These are phyloP conservation scores for Astropecten irregularis DNA, from an alignment of 53 echinoderm and acorn worm species.

Conservation along the genomic window DNA sequence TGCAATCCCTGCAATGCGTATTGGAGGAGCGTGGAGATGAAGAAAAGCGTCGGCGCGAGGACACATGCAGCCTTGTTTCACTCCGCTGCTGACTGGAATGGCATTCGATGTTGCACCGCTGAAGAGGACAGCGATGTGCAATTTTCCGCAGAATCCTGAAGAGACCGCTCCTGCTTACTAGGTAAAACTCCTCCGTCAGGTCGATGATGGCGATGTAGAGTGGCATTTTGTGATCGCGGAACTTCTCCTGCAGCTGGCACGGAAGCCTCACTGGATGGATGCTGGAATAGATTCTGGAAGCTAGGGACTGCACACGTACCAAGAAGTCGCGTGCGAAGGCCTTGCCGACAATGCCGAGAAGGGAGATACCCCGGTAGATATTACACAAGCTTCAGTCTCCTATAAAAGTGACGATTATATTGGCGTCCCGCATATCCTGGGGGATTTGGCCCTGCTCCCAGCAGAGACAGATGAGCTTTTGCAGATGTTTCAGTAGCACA, in stretches of 20 bases:
- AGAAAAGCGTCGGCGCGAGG: constrained; percentile 35
- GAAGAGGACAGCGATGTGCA: constrained; percentile 3
- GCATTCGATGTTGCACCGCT: not conserved
- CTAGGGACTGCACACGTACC: too few species aligned
- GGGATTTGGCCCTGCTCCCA: not conserved
- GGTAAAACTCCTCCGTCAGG: too few species aligned
- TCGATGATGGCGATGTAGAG: too few species aligned
- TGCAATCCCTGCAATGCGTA: constrained; percentile 41
- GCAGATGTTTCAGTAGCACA: not conserved
- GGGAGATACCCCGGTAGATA: too few species aligned
- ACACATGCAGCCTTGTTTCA: constrained; percentile 61
- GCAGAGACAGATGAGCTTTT: not conserved
- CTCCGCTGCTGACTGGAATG: constrained; percentile 16
- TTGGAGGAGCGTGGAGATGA: constrained; percentile 22
- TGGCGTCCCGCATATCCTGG: too few species aligned
- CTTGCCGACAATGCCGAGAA: not conserved
- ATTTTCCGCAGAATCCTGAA: not conserved
- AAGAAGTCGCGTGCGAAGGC: too few species aligned
- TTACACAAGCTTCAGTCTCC: too few species aligned
- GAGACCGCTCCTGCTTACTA: not conserved
- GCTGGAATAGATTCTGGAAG: too few species aligned
- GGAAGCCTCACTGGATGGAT: too few species aligned
- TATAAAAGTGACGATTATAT: too few species aligned
- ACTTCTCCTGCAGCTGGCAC: too few species aligned
- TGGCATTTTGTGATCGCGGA: too few species aligned